A percentile compares a stretch with the other conserved stretches of the same genome.
phyloP scores from a whole-genome alignment of 2,113 vertebrate species.

The Hyperoodon ampullatus region DNA sequence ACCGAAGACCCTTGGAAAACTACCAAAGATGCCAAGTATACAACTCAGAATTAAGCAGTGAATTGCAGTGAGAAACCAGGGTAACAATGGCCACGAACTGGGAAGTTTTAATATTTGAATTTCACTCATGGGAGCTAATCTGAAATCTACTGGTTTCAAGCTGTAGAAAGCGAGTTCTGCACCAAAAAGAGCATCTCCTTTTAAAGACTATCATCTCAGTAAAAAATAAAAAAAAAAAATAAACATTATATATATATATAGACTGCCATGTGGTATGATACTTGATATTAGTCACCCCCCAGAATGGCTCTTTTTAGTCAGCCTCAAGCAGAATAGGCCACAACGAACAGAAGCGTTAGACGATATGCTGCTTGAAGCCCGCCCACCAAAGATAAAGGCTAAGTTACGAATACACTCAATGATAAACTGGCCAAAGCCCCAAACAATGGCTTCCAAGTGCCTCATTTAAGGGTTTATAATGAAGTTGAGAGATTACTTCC shows the following conservation, averaged over 20 bases:
- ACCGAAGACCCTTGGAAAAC: slow-evolving; percentile 48
- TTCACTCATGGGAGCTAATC: not conserved
- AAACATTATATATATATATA: not conserved
- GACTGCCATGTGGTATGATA: not conserved
- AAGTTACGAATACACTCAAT: slow-evolving; percentile 6
- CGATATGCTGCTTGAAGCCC: not conserved
- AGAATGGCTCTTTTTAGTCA: not conserved
- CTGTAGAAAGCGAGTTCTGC: not conserved
- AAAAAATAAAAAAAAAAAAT: no score
- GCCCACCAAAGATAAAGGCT: not conserved
- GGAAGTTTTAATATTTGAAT: not conserved
- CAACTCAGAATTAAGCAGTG: slow-evolving; percentile 18
- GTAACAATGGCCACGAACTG: not conserved
- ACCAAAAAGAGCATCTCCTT: not conserved
- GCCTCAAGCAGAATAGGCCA: not conserved
- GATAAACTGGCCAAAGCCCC: not conserved
- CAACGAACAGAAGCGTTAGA: not conserved
- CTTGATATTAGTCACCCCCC: not conserved
- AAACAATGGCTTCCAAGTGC: slow-evolving; percentile 52
- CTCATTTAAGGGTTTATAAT: not conserved
- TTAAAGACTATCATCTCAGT: not conserved
- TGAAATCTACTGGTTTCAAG: not conserved
- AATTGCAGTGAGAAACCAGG: slow-evolving; percentile 4
- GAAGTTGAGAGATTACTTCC: slow-evolving; percentile 22
- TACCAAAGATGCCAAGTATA: not conserved